These are phyloP conservation scores for Peribatodes rhomboidaria DNA, from an alignment of 2,888 invertebrate genomes.

Conservation along the genomic window DNA sequence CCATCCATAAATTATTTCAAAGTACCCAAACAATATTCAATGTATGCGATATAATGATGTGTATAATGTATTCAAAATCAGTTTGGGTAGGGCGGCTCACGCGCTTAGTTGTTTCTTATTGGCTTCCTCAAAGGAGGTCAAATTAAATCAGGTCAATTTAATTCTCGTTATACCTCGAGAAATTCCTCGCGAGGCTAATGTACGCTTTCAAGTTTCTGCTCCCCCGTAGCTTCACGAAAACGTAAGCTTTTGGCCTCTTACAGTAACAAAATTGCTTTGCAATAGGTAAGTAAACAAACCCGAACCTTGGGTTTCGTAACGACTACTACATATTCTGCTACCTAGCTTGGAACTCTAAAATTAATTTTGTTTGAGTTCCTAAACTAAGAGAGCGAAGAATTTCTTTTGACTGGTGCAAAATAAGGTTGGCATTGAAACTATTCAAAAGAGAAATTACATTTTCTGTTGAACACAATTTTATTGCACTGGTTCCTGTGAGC, in stretches of 20 bases:
- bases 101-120: constrained; percentile 36
- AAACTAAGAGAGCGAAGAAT: not conserved
- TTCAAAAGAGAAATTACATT: not conserved
- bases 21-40: constrained; percentile 9
- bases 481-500: no score
- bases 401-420: constrained; percentile 3
- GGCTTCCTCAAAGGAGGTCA: constrained; percentile 36
- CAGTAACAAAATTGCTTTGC: constrained; percentile 13
- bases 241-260: constrained; percentile 26
- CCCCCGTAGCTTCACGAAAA: constrained; percentile 32
- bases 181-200: constrained; percentile 53
- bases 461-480: not conserved
- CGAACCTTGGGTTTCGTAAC: not conserved
- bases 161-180: constrained; percentile 52
- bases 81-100: constrained; percentile 21
- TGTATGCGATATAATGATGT: constrained; percentile 9
- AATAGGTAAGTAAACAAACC: constrained; percentile 9
- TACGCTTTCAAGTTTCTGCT: constrained; percentile 50
- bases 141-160: constrained; percentile 57
- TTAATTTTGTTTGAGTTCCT: constrained; percentile 4
- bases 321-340: not conserved
- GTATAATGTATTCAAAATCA: constrained; percentile 30
- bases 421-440: not conserved
- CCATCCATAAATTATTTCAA: constrained; percentile 9
- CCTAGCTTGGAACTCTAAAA: constrained; percentile 1